A percentile compares a stretch with the other conserved stretches of the same genome.
phyloP scores from a whole-genome alignment of 2,113 vertebrate genomes.

The Bagarius yarrelli region DNA sequence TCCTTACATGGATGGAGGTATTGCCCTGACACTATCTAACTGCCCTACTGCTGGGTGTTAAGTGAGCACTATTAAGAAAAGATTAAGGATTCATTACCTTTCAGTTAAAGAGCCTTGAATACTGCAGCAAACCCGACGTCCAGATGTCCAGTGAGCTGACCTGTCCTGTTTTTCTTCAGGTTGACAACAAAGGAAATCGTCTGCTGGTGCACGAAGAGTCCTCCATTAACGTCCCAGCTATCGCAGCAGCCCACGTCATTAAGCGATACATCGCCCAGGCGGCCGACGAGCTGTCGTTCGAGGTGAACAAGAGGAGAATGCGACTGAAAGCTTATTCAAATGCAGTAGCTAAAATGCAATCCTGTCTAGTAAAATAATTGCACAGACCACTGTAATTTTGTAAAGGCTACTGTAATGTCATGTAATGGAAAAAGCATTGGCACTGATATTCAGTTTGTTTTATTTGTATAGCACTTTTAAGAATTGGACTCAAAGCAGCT shows the following conservation, averaged over 20 bases:
- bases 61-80: not conserved
- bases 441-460: not conserved
- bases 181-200: slow-evolving; percentile 98
- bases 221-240: slow-evolving; percentile 95
- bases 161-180: slow-evolving; percentile 65
- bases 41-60: slow-evolving; percentile 9
- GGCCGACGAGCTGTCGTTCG: slow-evolving; percentile 92
- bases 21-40: slow-evolving; percentile 8
- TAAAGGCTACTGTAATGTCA: not conserved
- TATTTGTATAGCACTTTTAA: too few species aligned
- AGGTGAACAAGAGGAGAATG: slow-evolving; percentile 72
- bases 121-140: not conserved
- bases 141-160: slow-evolving; percentile 24
- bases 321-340: not conserved
- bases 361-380: not conserved
- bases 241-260: slow-evolving; percentile 96
- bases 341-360: not conserved
- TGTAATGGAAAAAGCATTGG: not conserved
- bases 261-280: slow-evolving; percentile 96
- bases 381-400: not conserved
- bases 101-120: slow-evolving; percentile 8
- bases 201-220: slow-evolving; percentile 96
- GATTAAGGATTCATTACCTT: slow-evolving; percentile 25
- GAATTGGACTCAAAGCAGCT: too few species aligned
- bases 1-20: slow-evolving; percentile 99